These are phyloP conservation scores for Cotesia vestalis DNA, from an alignment of 1,140 invertebrate genomes.

Conservation along the genomic window DNA sequence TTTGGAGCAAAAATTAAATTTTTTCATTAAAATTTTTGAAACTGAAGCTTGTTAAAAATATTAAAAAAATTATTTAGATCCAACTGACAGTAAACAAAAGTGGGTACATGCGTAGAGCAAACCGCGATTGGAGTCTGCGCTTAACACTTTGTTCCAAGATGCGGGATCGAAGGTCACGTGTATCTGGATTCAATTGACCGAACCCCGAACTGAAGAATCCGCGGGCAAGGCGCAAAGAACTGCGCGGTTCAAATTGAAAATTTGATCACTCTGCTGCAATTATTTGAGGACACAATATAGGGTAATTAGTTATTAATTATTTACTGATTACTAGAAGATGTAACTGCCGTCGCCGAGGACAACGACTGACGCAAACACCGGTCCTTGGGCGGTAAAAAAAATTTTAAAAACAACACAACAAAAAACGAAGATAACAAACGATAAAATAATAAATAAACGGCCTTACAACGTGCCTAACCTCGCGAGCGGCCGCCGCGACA, in stretches of 20 bases:
- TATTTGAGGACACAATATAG: too few species aligned
- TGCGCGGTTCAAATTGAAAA: too few species aligned
- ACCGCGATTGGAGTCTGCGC: slow-evolving; percentile 32
- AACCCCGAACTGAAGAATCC: too few species aligned
- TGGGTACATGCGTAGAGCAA: slow-evolving; percentile 28
- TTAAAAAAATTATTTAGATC: neutral
- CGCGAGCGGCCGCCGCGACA: slow-evolving; percentile 64
- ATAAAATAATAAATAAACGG: slow-evolving; percentile 39
- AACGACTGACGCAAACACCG: neutral
- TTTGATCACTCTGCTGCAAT: too few species aligned
- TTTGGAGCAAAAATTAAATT: too few species aligned
- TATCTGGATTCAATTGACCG: neutral
- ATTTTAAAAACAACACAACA: neutral
- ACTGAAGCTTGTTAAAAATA: neutral
- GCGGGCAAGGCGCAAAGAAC: too few species aligned
- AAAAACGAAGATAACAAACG: slow-evolving; percentile 8
- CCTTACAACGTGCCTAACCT: slow-evolving; percentile 54
- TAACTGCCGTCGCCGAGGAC: too few species aligned
- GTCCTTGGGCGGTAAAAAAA: neutral
- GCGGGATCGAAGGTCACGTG: slow-evolving; percentile 36
- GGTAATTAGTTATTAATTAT: too few species aligned
- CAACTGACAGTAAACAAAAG: slow-evolving; percentile 14
- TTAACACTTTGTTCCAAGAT: slow-evolving; percentile 15
- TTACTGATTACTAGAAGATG: too few species aligned
- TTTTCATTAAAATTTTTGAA: too few species aligned